These are phyloP conservation scores for Fratercula arctica DNA, from an alignment of 2,797 vertebrate genomes.

Conservation along the genomic window DNA sequence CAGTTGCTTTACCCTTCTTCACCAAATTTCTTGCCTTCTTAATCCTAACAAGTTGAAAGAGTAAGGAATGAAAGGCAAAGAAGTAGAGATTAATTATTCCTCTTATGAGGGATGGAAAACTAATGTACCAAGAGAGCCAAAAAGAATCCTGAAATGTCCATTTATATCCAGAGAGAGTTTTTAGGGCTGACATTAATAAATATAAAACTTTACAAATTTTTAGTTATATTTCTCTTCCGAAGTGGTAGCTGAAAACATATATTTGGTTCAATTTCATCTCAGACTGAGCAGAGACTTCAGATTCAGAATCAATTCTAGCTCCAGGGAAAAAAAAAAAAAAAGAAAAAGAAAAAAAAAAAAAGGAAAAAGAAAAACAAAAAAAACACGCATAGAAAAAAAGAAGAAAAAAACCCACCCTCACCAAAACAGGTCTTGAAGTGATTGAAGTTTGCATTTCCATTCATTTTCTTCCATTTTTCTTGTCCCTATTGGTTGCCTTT, in stretches of 20 bases:
- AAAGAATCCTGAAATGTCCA: neutral
- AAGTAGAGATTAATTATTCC: neutral
- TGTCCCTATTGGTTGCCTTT: neutral
- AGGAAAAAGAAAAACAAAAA: too few relatives aligned
- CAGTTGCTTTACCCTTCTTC: neutral
- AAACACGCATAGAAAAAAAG: accelerated
- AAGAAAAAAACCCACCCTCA: too few relatives aligned
- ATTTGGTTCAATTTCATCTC: neutral
- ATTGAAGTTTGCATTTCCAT: neutral
- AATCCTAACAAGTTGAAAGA: neutral
- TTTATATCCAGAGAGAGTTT: neutral
- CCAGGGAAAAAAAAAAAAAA: neutral
- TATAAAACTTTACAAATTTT: neutral
- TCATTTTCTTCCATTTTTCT: neutral
- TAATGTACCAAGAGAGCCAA: neutral
- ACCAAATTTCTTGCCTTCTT: neutral
- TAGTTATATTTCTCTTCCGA: neutral
- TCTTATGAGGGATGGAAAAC: neutral
- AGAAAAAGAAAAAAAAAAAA: too few relatives aligned
- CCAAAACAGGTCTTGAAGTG: neutral
- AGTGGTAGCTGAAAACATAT: neutral
- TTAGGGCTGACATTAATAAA: neutral
- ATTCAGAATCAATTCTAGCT: neutral
- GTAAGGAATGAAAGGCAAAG: neutral
- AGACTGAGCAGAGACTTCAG: neutral